Conservation (phyloP, 2,888 invertebrate species). For the Pelosia muscerda region DNA sequence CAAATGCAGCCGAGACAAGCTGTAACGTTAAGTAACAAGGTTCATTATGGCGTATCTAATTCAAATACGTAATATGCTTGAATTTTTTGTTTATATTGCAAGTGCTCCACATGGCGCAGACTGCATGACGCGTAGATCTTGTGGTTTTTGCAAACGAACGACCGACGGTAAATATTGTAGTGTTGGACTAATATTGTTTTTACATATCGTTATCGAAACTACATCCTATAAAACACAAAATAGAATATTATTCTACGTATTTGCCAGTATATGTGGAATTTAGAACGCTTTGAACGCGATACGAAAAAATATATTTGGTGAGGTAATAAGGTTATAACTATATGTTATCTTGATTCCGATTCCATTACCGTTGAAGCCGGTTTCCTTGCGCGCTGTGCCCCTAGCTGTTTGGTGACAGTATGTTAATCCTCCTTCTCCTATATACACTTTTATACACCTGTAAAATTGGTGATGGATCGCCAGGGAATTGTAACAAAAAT, state of each 20-base stretch:
- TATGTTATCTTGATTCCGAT: neutral
- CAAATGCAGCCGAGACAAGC: constrained; percentile 20
- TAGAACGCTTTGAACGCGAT: neutral
- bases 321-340: neutral
- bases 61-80: constrained; percentile 24
- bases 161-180: constrained; percentile 70
- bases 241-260: neutral
- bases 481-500: too few relatives aligned
- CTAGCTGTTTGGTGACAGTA: neutral
- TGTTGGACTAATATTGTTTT: constrained; percentile 51
- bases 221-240: too few relatives aligned
- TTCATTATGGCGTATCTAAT: constrained; percentile 45
- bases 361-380: neutral
- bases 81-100: constrained; percentile 70
- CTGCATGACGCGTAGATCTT: constrained; percentile 81
- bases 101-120: constrained; percentile 67
- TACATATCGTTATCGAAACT: constrained; percentile 36
- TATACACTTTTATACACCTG: too few relatives aligned
- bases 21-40: constrained; percentile 43
- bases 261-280: neutral
- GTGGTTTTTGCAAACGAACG: constrained; percentile 76
- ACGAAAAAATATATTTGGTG: neutral
- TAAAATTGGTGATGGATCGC: too few relatives aligned
- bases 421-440: too few relatives aligned
- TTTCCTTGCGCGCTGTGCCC: neutral